phyloP scores from a whole-genome alignment of 1,140 invertebrate genomes.

The Marisa cornuarietis region DNA sequence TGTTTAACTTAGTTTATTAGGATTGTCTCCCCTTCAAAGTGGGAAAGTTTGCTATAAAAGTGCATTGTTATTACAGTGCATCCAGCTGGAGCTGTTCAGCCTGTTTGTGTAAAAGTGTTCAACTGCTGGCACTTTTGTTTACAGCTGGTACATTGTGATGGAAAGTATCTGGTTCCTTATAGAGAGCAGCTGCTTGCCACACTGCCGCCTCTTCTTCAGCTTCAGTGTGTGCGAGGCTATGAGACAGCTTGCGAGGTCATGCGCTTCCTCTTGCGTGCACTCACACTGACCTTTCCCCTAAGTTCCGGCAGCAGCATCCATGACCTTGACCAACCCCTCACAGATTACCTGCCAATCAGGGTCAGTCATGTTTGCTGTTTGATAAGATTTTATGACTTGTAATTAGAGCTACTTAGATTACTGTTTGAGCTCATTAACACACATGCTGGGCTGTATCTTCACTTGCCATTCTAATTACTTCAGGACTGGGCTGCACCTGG shows the following conservation, averaged over 20 bases:
- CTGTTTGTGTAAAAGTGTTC: too few species aligned
- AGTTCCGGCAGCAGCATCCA: conserved; percentile 74
- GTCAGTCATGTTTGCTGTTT: conserved; percentile 60
- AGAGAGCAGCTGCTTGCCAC: conserved; percentile 72
- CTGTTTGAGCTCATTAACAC: not conserved
- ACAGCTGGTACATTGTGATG: conserved; percentile 72
- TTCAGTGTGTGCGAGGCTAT: conserved; percentile 74
- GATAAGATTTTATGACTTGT: not conserved
- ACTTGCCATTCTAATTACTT: too few species aligned
- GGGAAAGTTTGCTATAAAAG: too few species aligned
- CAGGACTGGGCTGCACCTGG: conserved; percentile 84
- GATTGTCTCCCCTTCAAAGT: too few species aligned
- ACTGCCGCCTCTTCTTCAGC: conserved; percentile 72
- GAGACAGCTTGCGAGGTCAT: conserved; percentile 69
- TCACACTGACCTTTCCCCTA: conserved; percentile 73
- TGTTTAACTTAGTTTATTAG: too few species aligned
- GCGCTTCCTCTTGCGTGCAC: conserved; percentile 69
- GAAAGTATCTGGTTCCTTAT: conserved; percentile 73
- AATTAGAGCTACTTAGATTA: not conserved
- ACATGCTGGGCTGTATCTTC: not conserved
- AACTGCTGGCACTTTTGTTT: conserved; percentile 31
- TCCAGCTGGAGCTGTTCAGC: too few species aligned
- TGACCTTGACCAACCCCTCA: conserved; percentile 73
- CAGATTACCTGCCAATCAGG: conserved; percentile 79
- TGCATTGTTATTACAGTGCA: too few species aligned